These are phyloP conservation scores for Antennarius striatus DNA, from an alignment of 2,113 vertebrate genomes.

Conservation along the genomic window DNA sequence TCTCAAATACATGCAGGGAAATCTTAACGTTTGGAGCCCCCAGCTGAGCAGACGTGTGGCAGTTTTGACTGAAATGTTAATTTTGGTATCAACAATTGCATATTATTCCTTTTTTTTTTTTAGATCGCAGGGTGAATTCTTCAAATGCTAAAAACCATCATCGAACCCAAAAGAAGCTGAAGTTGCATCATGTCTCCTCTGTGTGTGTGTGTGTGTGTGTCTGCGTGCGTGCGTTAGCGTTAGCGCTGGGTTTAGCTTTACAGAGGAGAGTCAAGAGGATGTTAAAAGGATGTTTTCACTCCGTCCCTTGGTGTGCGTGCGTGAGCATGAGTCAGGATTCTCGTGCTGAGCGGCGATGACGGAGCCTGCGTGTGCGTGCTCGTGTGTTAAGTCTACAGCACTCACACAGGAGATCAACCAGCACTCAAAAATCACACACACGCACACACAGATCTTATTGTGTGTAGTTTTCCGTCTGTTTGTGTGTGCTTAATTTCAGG, in stretches of 20 bases:
- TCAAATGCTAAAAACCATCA: too few species aligned
- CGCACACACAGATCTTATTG: constrained; percentile 17
- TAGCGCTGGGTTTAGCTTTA: constrained; percentile 8
- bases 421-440: constrained; percentile 30
- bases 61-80: too few species aligned
- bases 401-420: neutral
- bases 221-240: constrained; percentile 1
- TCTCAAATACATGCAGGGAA: too few species aligned
- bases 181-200: too few species aligned
- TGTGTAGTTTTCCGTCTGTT: constrained; percentile 20
- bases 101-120: too few species aligned
- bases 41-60: too few species aligned
- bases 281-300: constrained; percentile 26
- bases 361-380: constrained; percentile 10
- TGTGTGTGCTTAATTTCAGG: too few species aligned
- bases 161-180: too few species aligned
- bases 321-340: constrained; percentile 41
- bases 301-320: neutral
- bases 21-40: too few species aligned
- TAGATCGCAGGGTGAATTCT: too few species aligned
- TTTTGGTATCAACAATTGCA: too few species aligned
- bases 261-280: neutral
- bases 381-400: constrained; percentile 13
- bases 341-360: constrained; percentile 33
- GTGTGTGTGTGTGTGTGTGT: too few species aligned